Evolutionary conservation across 2,113 vertebrate genomes (phyloP).

Genomic region (Callionymus lyra): DNA sequence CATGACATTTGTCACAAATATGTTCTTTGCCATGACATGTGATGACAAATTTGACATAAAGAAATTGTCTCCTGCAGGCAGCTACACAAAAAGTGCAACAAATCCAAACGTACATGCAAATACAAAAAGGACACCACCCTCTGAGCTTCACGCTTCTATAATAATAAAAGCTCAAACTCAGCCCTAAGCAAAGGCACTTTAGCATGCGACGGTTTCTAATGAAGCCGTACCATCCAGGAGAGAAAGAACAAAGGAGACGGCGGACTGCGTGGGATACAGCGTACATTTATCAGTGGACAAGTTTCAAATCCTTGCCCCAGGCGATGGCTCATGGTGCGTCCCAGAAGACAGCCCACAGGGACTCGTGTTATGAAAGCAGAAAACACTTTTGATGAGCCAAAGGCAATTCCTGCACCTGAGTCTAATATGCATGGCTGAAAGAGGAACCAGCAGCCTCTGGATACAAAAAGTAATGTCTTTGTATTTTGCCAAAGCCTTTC

Average conservation of each 20-base stretch:
- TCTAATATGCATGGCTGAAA: constrained; percentile 41
- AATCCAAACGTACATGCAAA: too few species aligned
- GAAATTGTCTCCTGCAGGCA: too few species aligned
- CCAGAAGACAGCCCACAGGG: constrained; percentile 31
- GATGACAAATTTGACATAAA: too few species aligned
- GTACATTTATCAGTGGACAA: constrained; percentile 58
- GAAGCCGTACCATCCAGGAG: constrained; percentile 37
- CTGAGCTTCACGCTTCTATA: constrained; percentile 9
- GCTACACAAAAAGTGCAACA: too few species aligned
- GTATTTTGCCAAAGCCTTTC: constrained; percentile 5
- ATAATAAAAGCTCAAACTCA: constrained; percentile 23
- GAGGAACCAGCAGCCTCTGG: constrained; percentile 27
- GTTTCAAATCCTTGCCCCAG: constrained; percentile 49
- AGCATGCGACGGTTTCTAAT: constrained; percentile 41
- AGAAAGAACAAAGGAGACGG: constrained; percentile 35
- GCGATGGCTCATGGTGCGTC: constrained; percentile 37
- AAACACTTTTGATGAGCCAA: constrained; percentile 39
- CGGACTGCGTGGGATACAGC: constrained; percentile 32
- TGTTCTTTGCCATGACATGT: too few species aligned
- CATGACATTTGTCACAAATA: too few species aligned
- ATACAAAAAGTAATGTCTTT: constrained; percentile 1
- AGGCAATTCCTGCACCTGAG: constrained; percentile 39
- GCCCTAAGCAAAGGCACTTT: constrained; percentile 2
- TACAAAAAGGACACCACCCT: too few species aligned
- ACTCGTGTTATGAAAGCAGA: constrained; percentile 32